Conservation (phyloP, 2,888 invertebrate genomes). For the Cryptophagus acutangulus region DNA sequence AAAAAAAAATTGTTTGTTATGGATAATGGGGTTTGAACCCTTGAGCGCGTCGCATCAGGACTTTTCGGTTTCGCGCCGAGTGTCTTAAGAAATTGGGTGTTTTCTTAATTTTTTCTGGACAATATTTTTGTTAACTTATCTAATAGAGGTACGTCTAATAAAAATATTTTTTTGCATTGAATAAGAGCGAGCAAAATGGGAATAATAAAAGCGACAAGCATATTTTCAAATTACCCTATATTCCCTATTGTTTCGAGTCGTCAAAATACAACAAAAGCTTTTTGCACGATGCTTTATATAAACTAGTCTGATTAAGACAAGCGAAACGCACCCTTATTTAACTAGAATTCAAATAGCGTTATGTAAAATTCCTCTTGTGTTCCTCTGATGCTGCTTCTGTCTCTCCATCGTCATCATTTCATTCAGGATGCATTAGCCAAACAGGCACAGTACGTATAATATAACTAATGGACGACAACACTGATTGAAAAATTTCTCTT, state of each 20-base stretch:
- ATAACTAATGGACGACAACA: conserved; percentile 49
- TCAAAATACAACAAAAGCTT: conserved; percentile 46
- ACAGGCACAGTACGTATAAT: conserved; percentile 45
- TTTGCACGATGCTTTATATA: conserved; percentile 42
- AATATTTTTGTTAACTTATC: no score
- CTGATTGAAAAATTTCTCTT: conserved; percentile 48
- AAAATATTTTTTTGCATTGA: no score
- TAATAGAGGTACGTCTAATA: no score
- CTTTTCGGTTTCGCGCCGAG: no score
- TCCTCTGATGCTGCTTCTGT: no score
- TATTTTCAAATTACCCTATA: conserved; percentile 44
- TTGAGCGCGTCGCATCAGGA: no score
- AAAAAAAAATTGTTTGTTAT: no score
- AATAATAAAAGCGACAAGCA: no score
- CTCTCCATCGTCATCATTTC: conserved; percentile 25
- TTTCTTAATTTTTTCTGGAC: no score
- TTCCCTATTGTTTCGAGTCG: conserved; percentile 44
- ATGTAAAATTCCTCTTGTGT: conserved; percentile 44
- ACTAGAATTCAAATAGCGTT: conserved; percentile 41
- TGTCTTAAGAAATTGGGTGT: no score
- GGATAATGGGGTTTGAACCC: no score
- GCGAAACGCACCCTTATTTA: conserved; percentile 45
- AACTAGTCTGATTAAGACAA: conserved; percentile 48
- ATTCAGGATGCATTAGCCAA: conserved; percentile 44
- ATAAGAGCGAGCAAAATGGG: no score